Conservation (phyloP, 2,797 vertebrate genomes). For the Acanthurus leucopareius region DNA sequence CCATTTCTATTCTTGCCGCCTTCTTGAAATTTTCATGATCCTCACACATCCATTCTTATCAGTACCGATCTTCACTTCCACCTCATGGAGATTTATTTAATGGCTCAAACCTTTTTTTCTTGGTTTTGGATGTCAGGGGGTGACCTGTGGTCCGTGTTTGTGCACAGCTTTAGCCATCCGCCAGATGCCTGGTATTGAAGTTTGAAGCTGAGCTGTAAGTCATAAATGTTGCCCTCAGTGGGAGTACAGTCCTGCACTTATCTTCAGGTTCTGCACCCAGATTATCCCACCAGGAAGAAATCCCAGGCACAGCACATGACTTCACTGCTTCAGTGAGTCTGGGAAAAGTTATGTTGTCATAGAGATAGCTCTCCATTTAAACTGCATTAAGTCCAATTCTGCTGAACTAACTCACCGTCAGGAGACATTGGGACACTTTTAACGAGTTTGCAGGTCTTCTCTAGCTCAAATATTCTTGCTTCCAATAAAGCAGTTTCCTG, state of each 20-base stretch:
- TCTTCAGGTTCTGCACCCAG: not conserved
- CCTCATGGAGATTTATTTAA: not conserved
- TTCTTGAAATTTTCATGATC: not conserved
- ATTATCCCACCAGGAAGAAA: conserved; percentile 5
- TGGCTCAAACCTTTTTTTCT: not conserved
- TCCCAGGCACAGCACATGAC: not conserved
- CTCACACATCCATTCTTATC: not conserved
- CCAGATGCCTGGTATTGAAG: not conserved
- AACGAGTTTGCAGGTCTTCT: conserved; percentile 20
- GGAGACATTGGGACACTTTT: not conserved
- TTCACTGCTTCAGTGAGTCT: not conserved
- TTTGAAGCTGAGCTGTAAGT: not conserved
- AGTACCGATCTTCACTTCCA: not conserved
- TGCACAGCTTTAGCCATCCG: not conserved
- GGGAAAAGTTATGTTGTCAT: not conserved
- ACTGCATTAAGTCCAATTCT: not conserved
- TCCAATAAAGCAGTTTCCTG: too few relatives aligned
- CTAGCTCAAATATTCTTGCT: not conserved
- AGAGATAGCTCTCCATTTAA: conserved; percentile 4
- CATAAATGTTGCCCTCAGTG: not conserved
- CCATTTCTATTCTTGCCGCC: not conserved
- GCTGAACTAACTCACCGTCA: not conserved
- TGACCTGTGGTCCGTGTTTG: conserved; percentile 4
- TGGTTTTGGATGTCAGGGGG: not conserved
- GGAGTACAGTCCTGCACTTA: not conserved